Base-by-base conservation (phyloP, 37 sponge, comb jelly and placozoan species). In the Aplysina aerophoba region DNA sequence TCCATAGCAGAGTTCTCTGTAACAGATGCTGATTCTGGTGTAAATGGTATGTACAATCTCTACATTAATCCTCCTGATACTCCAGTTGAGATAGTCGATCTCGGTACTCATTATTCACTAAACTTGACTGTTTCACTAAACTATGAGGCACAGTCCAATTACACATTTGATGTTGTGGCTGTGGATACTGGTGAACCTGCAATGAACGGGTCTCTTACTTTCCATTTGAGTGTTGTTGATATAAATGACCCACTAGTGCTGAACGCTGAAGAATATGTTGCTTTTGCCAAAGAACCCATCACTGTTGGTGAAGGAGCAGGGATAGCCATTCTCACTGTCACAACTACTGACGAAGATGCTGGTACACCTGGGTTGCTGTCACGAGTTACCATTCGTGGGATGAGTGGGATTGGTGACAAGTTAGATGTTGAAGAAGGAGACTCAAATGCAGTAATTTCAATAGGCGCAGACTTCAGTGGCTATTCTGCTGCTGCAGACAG, bases 151-250 rank as follows among this genome's bases (percentile, higher is more conserved):
- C 8, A 63, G 36, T 85, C 84, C 24, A 16, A 66, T 0, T 91
- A 87, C 78, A 41, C 36, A 21, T 56, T 91, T 36, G 20, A 17
- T 15, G 33, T 91, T 15, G 27, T 33, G 56, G 90, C 87, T 8
- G 74, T 59, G 19, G 92, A 91, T 73, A 39, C 33, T 25, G 92
- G 92, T 0, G 34, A n/a, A 21, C 88, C 88, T 15, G 25, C 56
- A 25, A 24, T 59, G 39, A 65, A 0, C 36, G 54, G 30, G 6
- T 54, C 80, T 11, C 21, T 1, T 19, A 15, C 44, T 4, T 75
- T 75, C 12, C 39, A 16, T 39, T 22, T 89, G 0, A 55, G 17
- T 21, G 84, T 89, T 25, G 37, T 67, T 28, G 85, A 89, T 84
- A 44, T 17, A n/a, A 84, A 89, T 79, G 89, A 84, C 54, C 59